A percentile compares a stretch with the other conserved stretches of the same genome.
These are phyloP conservation scores for Tachysurus fulvidraco DNA, from an alignment of 2,113 vertebrate species.

Conservation along the genomic window DNA sequence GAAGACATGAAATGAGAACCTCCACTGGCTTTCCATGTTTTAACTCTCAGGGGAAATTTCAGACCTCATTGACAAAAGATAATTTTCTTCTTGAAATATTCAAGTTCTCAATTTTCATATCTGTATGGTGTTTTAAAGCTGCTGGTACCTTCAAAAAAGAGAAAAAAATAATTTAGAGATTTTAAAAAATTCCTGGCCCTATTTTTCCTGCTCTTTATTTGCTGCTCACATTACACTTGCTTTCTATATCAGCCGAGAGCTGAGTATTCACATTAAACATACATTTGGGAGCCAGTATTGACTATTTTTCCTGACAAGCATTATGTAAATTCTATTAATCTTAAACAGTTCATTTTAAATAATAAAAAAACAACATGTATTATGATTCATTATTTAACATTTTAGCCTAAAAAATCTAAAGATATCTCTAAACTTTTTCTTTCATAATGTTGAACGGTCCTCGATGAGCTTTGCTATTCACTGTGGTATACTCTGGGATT, in stretches of 20 bases:
- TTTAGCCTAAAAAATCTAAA: not conserved
- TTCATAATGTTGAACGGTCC: not conserved
- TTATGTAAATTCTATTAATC: not conserved
- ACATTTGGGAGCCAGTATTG: not conserved
- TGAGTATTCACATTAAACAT: not conserved
- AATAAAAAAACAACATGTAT: not conserved
- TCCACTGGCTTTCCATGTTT: not conserved
- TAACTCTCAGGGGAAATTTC: not conserved
- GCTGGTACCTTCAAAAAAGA: not conserved
- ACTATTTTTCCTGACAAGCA: not conserved
- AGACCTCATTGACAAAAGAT: not conserved
- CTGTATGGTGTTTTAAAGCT: not conserved
- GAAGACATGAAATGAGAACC: not conserved
- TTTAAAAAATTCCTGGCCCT: not conserved
- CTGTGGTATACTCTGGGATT: not conserved
- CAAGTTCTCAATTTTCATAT: not conserved
- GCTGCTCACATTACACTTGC: not conserved
- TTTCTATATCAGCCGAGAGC: not conserved
- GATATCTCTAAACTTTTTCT: not conserved
- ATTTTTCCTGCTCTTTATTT: not conserved
- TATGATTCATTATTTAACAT: not conserved
- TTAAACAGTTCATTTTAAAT: not conserved
- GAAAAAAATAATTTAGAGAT: not conserved
- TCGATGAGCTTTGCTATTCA: not conserved
- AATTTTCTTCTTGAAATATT: no score